phyloP scores from a whole-genome alignment of 2,888 invertebrate species.

The Camptogramma bilineatum region DNA sequence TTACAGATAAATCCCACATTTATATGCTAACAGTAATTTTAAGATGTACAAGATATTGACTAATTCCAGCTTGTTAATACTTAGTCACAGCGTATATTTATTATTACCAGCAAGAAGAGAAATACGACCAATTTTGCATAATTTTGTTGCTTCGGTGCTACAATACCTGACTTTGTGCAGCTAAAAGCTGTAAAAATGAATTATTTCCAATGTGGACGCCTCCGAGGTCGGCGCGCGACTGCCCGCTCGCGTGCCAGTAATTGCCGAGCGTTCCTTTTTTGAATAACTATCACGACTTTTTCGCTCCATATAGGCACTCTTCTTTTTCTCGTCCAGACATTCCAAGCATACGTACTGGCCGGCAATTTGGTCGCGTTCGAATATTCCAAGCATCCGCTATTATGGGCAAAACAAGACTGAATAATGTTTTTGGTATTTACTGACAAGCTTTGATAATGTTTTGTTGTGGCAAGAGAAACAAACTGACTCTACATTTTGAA shows the following conservation, averaged over 20 bases:
- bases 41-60: neutral
- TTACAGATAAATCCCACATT: neutral
- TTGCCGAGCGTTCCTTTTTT: constrained; percentile 81
- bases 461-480: constrained; percentile 10
- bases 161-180: constrained; percentile 27
- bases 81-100: constrained; percentile 8
- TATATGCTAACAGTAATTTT: constrained; percentile 9
- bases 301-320: constrained; percentile 76
- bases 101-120: constrained; percentile 23
- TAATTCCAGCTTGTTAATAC: constrained; percentile 16
- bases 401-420: constrained; percentile 28
- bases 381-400: constrained; percentile 73
- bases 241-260: constrained; percentile 84
- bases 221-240: constrained; percentile 76
- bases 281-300: constrained; percentile 85
- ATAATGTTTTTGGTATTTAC: constrained; percentile 15
- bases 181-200: constrained; percentile 44
- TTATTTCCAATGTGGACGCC: constrained; percentile 60
- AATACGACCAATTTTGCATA: constrained; percentile 31
- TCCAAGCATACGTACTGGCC: constrained; percentile 74
- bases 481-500: constrained; percentile 10
- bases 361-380: constrained; percentile 72
- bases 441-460: constrained; percentile 12
- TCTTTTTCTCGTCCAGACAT: constrained; percentile 69
- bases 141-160: constrained; percentile 30